Evolutionary conservation across 2,888 invertebrate species (phyloP), one percentile per base, ranked within the genome.

Genomic region (Tiliacea aurago): DNA sequence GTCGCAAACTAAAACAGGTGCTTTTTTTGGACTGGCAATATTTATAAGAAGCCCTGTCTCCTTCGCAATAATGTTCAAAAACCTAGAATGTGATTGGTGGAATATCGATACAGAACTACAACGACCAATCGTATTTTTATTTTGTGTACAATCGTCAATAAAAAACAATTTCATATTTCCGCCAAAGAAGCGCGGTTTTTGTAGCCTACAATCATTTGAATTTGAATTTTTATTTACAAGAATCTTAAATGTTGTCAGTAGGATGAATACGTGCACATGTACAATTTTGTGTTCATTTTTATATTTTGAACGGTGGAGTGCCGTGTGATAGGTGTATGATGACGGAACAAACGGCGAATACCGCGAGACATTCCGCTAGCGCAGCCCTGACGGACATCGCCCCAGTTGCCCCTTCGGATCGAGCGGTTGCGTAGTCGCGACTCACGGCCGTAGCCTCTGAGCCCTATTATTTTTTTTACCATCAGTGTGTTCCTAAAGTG

Each of bases 351-450:
- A 85, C 84, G 80, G 83, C 88, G 86, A 90, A 87, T 87, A 86
- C 87, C 87, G 89, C 91, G 91, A 90, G 94, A 91, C 95, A 94
- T 94, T 94, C 95, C 94, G 93, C 91, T 93, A 93, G 95, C 96
- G 94, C 96, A 95, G 95, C 95, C 95, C 96, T 95, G 94, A 93
- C 94, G 93, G 95, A 93, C 94, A 93, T 94, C 95, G 95, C 92
- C 93, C 94, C 93, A 94, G 93, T 94, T 95, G 96, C 95, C 94
- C 94, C 95, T 93, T 93, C 96, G 95, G 95, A 96, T 95, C 95
- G 94, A 94, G 93, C 94, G 93, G 93, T 95, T 94, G 94, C 95
- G 95, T 95, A 95, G 94, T 94, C 92, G 90, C 91, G 70, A 88
- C 89, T 88, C 86, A 89, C 90, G 89, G 86, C 91, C 90, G 87